Base-by-base conservation (phyloP, 92 coral and sea anemone species). In the Galaxea fascicularis region DNA sequence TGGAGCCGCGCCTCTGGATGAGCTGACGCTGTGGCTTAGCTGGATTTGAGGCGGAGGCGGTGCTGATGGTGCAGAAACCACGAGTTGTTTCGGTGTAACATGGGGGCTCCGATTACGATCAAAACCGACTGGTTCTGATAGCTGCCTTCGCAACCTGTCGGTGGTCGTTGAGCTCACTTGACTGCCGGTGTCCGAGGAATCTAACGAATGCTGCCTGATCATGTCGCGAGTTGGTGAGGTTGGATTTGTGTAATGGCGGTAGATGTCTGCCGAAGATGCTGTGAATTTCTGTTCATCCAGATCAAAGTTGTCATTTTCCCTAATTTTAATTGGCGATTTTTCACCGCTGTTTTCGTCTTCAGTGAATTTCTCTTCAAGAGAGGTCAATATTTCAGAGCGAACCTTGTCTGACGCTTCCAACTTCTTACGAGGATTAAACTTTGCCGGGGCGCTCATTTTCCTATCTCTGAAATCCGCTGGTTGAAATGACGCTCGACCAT, bases 381-480 rank as follows among this genome's bases (percentile, higher is more conserved):
- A 85, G 49, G 88, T 71, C 87, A 91, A 45, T 46, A 90, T 88
- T 53, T 90, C 89, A 31, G 84, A 70, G 25, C 90, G 94, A 71
- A 93, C 90, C 66, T 65, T 81, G 13, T 90, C 91, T 5, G 90
- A 45, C 20, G 91, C 70, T 13, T 92, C 88, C 4, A 84, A 79
- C 59, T 71, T 87, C 59, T 82, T 88, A 27, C 92, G 85, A 12
- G 80, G 65, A 10, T 18, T 82, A 54, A 85, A 51, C 41, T 56
- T 80, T 25, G 94, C 73, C 8, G 95, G 93, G 28, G 98, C 89
- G 49, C 95, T 94, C 10, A 41, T 24, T 58, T 85, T 92, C 27
- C 92, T 82, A 28, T 65, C 90, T 54, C 51, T 79, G 29, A 26
- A 39, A 46, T 74, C 74, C 49, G 81, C 29, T 21, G 13, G 30